These are phyloP conservation scores for Xylota sylvarum DNA, from an alignment of 2,888 invertebrate genomes.

Conservation along the genomic window DNA sequence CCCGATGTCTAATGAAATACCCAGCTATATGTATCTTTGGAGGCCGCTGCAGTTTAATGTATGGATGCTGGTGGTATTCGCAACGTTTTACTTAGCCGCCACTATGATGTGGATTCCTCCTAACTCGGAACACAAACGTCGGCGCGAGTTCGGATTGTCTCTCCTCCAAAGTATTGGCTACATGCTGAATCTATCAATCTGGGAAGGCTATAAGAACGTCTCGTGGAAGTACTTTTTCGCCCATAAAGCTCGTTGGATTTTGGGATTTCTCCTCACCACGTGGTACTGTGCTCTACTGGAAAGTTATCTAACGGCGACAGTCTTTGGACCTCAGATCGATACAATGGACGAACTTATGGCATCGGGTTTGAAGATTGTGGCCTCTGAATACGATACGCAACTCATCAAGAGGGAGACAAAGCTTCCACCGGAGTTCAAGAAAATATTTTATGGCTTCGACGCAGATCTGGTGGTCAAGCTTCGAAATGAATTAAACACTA, in stretches of 20 bases:
- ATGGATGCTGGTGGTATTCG: conserved; percentile 79
- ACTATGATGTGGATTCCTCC: conserved; percentile 43
- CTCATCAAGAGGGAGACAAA: conserved; percentile 48
- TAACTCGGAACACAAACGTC: not conserved
- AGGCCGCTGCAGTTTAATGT: conserved; percentile 78
- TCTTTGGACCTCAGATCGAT: conserved; percentile 78
- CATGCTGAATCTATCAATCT: conserved; percentile 20
- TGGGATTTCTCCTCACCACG: conserved; percentile 25
- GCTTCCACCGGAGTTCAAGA: conserved; percentile 71
- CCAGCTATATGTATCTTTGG: conserved; percentile 78
- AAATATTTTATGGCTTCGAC: conserved; percentile 76
- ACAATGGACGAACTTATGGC: conserved; percentile 80
- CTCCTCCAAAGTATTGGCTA: conserved; percentile 30
- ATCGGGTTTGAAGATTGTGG: conserved; percentile 78
- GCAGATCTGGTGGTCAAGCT: conserved; percentile 74
- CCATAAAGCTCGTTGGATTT: not conserved
- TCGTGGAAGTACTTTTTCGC: conserved; percentile 40
- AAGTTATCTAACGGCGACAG: conserved; percentile 29
- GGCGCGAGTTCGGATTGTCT: conserved; percentile 21
- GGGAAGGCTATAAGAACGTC: not conserved
- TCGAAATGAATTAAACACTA: conserved; percentile 79
- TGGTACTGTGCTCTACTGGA: conserved; percentile 42
- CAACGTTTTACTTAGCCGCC: conserved; percentile 78
- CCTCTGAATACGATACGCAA: conserved; percentile 78
- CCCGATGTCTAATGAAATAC: conserved; percentile 79